Evolutionary conservation across 2,888 invertebrate genomes (phyloP).

Genomic region (Microplitis deprimator): DNA sequence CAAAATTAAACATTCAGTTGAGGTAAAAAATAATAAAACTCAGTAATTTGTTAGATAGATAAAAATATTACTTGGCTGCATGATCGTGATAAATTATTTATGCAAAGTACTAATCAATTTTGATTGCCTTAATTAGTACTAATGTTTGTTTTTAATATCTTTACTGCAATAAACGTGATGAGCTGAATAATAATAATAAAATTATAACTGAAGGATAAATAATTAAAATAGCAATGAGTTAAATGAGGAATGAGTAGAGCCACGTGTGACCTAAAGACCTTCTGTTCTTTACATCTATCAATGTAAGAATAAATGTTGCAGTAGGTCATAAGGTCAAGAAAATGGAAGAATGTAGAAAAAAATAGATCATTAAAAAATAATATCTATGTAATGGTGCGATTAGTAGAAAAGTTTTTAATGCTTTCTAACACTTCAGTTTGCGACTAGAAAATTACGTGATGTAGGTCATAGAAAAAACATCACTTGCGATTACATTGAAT

Average conservation of each 20-base stretch:
- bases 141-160: background rate
- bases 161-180: background rate
- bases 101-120: background rate
- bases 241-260: background rate
- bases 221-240: background rate
- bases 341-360: background rate
- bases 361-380: background rate
- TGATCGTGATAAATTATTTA: no score
- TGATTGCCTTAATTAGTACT: background rate
- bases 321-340: background rate
- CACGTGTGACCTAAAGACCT: constrained; percentile 20
- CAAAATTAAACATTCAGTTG: no score
- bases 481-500: background rate
- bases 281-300: constrained; percentile 9
- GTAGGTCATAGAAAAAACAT: background rate
- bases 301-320: background rate
- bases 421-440: background rate
- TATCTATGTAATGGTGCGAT: background rate
- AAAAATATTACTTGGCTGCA: no score
- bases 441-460: background rate
- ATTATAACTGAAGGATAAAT: background rate
- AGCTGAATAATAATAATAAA: background rate
- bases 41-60: no score
- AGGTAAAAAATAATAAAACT: no score
- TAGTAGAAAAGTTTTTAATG: background rate